These are phyloP conservation scores for Drosophila emarginata DNA, from an alignment of 2,888 invertebrate species.

Conservation along the genomic window DNA sequence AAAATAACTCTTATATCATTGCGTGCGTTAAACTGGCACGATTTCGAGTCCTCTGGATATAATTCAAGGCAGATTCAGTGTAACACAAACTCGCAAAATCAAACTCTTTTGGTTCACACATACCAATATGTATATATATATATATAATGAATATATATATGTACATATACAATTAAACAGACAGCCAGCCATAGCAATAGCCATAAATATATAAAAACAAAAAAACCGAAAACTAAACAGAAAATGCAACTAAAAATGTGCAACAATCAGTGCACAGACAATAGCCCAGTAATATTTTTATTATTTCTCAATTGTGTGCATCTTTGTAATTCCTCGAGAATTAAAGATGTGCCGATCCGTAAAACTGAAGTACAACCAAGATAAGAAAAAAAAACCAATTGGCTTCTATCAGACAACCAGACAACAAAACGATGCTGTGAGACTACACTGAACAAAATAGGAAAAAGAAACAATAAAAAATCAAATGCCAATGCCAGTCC, in stretches of 20 bases:
- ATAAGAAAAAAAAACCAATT: constrained; percentile 37
- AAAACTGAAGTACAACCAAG: constrained; percentile 69
- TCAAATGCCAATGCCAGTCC: background rate
- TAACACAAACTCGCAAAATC: constrained; percentile 21
- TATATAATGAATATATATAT: constrained; percentile 9
- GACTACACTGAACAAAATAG: background rate
- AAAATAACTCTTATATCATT: constrained; percentile 57
- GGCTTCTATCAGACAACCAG: constrained; percentile 12
- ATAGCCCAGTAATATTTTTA: constrained; percentile 79
- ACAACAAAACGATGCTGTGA: background rate
- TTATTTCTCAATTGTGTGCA: constrained; percentile 58
- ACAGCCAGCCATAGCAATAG: constrained; percentile 36
- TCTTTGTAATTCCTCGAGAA: constrained; percentile 70
- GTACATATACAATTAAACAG: constrained; percentile 39
- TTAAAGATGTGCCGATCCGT: constrained; percentile 60
- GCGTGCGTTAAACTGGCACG: constrained; percentile 71
- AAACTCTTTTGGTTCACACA: constrained; percentile 72
- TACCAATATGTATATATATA: constrained; percentile 38
- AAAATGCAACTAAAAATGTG: constrained; percentile 56
- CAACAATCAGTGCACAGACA: constrained; percentile 59
- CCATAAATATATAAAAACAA: constrained; percentile 51
- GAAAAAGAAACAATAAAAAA: too few species aligned
- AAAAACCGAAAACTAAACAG: too few species aligned
- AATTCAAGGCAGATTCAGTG: background rate
- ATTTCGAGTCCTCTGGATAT: constrained; percentile 47